These are phyloP conservation scores for Nebria brevicollis DNA, from an alignment of 2,888 invertebrate genomes.

Conservation along the genomic window DNA sequence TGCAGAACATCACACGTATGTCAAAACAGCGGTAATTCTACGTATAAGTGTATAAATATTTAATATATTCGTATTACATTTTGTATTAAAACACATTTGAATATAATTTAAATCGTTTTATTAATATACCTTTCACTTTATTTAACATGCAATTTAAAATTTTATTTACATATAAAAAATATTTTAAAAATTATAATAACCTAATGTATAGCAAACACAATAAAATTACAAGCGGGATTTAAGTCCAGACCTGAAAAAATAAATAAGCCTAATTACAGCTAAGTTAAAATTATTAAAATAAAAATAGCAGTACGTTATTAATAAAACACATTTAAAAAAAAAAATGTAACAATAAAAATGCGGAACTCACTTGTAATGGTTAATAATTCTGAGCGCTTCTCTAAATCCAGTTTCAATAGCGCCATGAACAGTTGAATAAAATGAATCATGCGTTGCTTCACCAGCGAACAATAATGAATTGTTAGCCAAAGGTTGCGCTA, in stretches of 20 bases:
- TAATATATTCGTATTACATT: background rate
- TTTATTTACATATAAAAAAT: background rate
- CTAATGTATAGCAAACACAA: background rate
- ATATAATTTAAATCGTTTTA: background rate
- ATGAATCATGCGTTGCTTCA: conserved; percentile 66
- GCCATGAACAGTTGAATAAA: conserved; percentile 68
- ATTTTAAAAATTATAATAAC: background rate
- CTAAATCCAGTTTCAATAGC: conserved; percentile 67
- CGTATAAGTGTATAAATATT: no score
- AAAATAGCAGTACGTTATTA: no score
- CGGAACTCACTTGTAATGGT: conserved; percentile 55
- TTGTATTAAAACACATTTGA: background rate
- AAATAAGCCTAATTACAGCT: background rate
- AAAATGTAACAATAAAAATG: conserved; percentile 15
- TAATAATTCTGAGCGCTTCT: conserved; percentile 64
- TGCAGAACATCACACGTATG: no score
- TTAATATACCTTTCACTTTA: background rate
- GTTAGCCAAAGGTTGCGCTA: conserved; percentile 69
- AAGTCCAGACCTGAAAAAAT: background rate
- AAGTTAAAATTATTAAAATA: background rate
- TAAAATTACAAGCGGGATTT: background rate
- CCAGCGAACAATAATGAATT: conserved; percentile 70
- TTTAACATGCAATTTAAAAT: background rate
- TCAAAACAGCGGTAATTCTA: no score
- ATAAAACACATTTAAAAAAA: no score